Evolutionary conservation across 1,140 invertebrate genomes (phyloP).

Genomic region (Mycetomoellerius zeteki): DNA sequence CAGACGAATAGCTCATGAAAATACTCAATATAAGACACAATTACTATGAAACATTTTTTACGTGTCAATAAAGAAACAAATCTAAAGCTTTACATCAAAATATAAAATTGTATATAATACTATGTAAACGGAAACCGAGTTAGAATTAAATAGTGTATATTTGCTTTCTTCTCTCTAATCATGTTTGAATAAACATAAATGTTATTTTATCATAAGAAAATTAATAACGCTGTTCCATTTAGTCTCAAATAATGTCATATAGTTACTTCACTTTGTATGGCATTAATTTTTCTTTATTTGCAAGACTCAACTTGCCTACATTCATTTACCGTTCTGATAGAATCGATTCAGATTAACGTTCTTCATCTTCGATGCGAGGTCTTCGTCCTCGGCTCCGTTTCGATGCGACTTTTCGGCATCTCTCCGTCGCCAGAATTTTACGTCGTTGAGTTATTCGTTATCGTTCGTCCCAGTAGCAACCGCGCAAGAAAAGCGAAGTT

Average conservation of each 20-base stretch:
- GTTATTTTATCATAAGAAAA: background rate
- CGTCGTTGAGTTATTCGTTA: conserved; percentile 46
- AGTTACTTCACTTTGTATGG: too few relatives aligned
- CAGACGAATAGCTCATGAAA: background rate
- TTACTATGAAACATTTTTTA: background rate
- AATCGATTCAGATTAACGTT: conserved; percentile 24
- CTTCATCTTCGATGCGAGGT: conserved; percentile 36
- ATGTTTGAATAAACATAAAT: background rate
- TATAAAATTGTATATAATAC: background rate
- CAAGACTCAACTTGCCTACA: background rate
- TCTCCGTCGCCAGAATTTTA: conserved; percentile 55
- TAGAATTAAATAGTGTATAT: background rate
- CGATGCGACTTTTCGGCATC: conserved; percentile 59
- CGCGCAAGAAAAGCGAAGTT: conserved; percentile 17
- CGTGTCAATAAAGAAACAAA: background rate
- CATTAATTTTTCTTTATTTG: background rate
- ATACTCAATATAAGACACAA: background rate
- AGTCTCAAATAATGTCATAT: background rate
- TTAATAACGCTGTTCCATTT: background rate
- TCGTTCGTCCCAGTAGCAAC: conserved; percentile 29
- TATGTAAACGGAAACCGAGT: background rate
- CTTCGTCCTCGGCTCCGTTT: conserved; percentile 46
- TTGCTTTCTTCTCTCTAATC: background rate
- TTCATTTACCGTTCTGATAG: conserved; percentile 4
- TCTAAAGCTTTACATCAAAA: conserved; percentile 1